phyloP scores from a whole-genome alignment of 2,113 vertebrate genomes.

The Carlito syrichta region DNA sequence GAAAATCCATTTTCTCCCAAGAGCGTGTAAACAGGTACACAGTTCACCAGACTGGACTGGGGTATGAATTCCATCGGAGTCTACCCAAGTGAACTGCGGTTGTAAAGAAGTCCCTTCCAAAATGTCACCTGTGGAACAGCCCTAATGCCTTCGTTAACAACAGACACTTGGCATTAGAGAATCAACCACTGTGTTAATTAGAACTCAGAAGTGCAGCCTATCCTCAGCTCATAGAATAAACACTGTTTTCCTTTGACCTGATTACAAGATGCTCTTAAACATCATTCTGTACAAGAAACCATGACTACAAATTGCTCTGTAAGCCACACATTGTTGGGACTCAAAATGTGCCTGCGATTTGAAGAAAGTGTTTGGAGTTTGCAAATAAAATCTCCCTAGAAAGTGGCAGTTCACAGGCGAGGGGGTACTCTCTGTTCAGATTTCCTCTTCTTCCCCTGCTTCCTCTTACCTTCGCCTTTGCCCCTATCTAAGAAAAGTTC shows the following conservation, averaged over 20 bases:
- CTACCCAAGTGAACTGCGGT: not conserved
- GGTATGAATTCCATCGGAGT: fast-evolving
- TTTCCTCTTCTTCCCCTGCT: not conserved
- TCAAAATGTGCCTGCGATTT: not conserved
- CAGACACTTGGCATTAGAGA: not conserved
- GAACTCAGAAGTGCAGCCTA: not conserved
- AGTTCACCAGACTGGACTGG: not conserved
- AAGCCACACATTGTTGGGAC: not conserved
- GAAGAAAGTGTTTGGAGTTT: not conserved
- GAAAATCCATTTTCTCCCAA: not conserved
- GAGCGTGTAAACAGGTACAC: not conserved
- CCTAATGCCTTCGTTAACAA: not conserved
- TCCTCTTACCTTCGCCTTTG: not conserved
- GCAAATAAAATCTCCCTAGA: not conserved
- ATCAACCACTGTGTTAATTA: conserved; percentile 18
- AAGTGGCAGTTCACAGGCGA: fast-evolving
- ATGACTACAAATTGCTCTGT: conserved; percentile 22
- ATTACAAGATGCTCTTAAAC: conserved; percentile 53
- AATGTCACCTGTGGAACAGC: not conserved
- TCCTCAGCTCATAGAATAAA: not conserved
- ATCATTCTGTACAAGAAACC: conserved; percentile 41
- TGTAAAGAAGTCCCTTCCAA: not conserved
- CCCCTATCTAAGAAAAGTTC: not conserved
- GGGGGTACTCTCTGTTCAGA: not conserved
- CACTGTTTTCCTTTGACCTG: conserved; percentile 50